Percentiles rank a stretch among this genome's conserved stretches.
These are phyloP conservation scores for Drosophila nikananu DNA, from an alignment of 1,140 invertebrate species.

Conservation along the genomic window DNA sequence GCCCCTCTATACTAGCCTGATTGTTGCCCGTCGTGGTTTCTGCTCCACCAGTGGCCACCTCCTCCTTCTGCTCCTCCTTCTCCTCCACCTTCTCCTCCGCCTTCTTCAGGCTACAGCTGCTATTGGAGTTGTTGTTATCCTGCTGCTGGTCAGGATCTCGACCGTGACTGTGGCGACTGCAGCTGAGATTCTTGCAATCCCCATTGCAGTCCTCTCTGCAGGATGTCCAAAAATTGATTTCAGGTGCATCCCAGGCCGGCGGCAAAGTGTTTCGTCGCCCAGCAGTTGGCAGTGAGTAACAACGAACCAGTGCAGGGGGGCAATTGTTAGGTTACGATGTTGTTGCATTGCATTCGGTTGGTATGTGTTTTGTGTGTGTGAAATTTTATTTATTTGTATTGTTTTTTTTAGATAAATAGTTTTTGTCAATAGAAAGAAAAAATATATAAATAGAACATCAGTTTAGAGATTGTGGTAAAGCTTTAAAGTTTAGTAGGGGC, in stretches of 20 bases:
- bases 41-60: background rate
- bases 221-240: conserved; percentile 8
- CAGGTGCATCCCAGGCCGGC: conserved; percentile 26
- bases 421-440: conserved; percentile 70
- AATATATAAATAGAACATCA: conserved; percentile 73
- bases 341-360: conserved; percentile 51
- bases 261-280: conserved; percentile 72
- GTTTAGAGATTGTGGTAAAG: conserved; percentile 59
- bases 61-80: conserved; percentile 17
- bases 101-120: conserved; percentile 61
- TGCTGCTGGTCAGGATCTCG: conserved; percentile 43
- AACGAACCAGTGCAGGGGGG: conserved; percentile 66
- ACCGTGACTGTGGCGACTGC: conserved; percentile 60
- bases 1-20: conserved; percentile 75
- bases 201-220: conserved; percentile 63
- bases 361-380: conserved; percentile 27
- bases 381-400: conserved; percentile 48
- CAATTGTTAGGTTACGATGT: conserved; percentile 59
- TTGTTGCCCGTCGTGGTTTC: conserved; percentile 55
- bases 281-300: conserved; percentile 81
- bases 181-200: conserved; percentile 76
- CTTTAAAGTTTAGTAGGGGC: conserved; percentile 34
- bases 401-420: conserved; percentile 50
- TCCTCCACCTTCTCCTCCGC: conserved; percentile 18
- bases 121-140: conserved; percentile 70